Conservation (phyloP, 2,797 vertebrate genomes). For the Scleropages formosus region DNA sequence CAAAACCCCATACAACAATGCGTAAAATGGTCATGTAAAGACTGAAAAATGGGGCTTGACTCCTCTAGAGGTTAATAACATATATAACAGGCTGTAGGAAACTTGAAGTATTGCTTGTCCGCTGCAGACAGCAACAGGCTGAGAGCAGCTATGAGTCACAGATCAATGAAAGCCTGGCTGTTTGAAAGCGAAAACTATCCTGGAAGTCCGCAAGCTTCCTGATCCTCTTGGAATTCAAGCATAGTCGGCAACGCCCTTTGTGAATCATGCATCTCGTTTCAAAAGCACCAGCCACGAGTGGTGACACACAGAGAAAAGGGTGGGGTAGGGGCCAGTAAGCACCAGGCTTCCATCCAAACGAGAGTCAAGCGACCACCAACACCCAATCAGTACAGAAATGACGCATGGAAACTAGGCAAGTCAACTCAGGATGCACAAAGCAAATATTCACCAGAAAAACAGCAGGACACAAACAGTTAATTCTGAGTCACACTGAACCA, state of each 20-base stretch:
- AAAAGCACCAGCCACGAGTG: not conserved
- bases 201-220: constrained; percentile 30
- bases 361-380: not conserved
- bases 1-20: constrained; percentile 5
- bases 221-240: constrained; percentile 17
- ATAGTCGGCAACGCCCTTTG: constrained; percentile 36
- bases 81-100: constrained; percentile 16
- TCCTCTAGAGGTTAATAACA: constrained; percentile 22
- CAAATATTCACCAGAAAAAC: not conserved
- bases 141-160: constrained; percentile 37
- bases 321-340: not conserved
- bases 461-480: not conserved
- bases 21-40: constrained; percentile 1
- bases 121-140: constrained; percentile 34
- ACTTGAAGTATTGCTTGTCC: constrained; percentile 24
- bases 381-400: not conserved
- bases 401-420: not conserved
- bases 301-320: not conserved
- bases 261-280: constrained; percentile 36
- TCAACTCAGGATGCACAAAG: not conserved
- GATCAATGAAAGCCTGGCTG: constrained; percentile 33
- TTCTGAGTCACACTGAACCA: constrained; percentile 4
- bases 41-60: not conserved
- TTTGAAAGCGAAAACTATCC: constrained; percentile 28
- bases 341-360: not conserved